Evolutionary conservation across 2,888 invertebrate genomes (phyloP), one percentile per base, ranked within the genome.

Genomic region (Sabatieria punctata): DNA sequence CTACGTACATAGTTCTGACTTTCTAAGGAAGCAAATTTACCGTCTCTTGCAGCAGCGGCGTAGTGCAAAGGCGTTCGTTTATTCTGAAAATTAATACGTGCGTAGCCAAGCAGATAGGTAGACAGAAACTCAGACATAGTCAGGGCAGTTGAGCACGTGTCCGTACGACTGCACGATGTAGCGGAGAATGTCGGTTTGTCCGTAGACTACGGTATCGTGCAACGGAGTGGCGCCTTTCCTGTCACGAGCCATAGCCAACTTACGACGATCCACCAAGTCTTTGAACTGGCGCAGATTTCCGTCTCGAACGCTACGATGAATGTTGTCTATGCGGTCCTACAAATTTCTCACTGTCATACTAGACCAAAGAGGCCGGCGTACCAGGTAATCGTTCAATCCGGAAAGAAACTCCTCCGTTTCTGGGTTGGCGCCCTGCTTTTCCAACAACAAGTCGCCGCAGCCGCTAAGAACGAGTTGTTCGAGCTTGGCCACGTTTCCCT

Each of bases 401-500:
- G 21, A 27, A 22, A 49, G 25, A 40, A 47, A 50, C 27, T 33
- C 26, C 35, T 50, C 44, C 1, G 60, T 54, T 21, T 63, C 63
- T 1, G 59, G 44, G 47, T 63, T 55, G 25, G 48, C 54, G 3
- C 59, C 52, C 19, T 74, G 70, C 33, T 77, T 75, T 43, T 76
- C 75, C 24, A 80, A 52, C n/a, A 64, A 49, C 43, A 82, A 77
- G 48, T 79, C 75, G 1, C 88, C 89, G 61, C 86, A 82, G 0
- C 89, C 88, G 60, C 82, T 82, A 82, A 86, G 83, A 45, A 88
- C 74, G 3, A 86, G 82, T 61, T 81, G 79, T 68, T 86, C 85
- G 57, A 88, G 71, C 56, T 82, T 80, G 43, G 77, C 77, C 65
- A 88, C 75, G 68, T 88, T 85, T 66, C 82, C 78, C 68, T 88